Conservation (phyloP, 37 sponge, comb jelly and placozoan species). For the Geodia barretti region DNA sequence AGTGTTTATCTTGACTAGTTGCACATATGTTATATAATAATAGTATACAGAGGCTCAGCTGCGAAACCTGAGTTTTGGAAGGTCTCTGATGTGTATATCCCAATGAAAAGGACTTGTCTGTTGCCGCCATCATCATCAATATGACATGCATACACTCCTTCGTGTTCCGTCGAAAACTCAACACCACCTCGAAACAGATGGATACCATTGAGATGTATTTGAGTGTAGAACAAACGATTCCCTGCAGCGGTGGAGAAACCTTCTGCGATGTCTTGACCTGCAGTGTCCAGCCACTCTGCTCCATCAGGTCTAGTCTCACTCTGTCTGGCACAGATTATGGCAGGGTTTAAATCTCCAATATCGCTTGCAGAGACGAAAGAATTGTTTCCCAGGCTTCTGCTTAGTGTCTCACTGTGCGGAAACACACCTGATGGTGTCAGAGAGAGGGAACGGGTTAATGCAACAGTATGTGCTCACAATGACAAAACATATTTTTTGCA, state of each 20-base stretch:
- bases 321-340: background rate
- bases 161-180: background rate
- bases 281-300: background rate
- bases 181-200: background rate
- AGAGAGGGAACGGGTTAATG: background rate
- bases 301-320: background rate
- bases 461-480: too few species aligned
- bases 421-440: background rate
- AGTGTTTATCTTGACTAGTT: too few species aligned
- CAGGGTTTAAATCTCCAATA: background rate
- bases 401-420: background rate
- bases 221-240: background rate
- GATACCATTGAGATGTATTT: background rate
- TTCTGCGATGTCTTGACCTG: background rate
- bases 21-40: too few species aligned
- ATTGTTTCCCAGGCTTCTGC: background rate
- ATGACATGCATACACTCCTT: constrained; percentile 42
- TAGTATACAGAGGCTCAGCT: too few species aligned
- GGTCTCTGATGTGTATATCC: constrained; percentile 15
- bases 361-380: background rate
- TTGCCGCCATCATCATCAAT: constrained; percentile 25
- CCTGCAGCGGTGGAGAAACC: background rate
- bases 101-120: constrained; percentile 14
- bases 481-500: too few species aligned
- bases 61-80: constrained; percentile 13